Evolutionary conservation across 2,888 invertebrate species (phyloP).

Genomic region (Lordiphosa fenestrarum): DNA sequence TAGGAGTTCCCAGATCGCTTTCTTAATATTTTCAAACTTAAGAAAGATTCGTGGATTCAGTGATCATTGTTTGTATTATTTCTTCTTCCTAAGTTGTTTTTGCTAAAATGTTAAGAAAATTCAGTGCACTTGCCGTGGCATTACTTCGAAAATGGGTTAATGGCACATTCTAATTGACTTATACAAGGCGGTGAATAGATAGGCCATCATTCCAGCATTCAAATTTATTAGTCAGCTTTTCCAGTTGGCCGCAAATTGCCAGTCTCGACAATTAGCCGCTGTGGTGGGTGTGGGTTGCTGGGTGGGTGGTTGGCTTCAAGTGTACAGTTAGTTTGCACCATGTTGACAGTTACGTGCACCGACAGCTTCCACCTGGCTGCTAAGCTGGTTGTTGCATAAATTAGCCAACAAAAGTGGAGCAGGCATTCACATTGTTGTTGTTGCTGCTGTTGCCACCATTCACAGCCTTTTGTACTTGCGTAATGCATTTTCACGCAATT

Average conservation of each 20-base stretch:
- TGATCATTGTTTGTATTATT: too few relatives aligned
- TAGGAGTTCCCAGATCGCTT: too few relatives aligned
- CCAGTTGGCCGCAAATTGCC: constrained; percentile 57
- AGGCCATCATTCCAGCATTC: constrained; percentile 53
- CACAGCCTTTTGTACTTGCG: constrained; percentile 71
- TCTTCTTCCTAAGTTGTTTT: too few relatives aligned
- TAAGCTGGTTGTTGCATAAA: constrained; percentile 60
- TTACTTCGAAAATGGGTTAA: constrained; percentile 60
- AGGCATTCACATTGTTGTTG: constrained; percentile 42
- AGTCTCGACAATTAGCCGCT: constrained; percentile 67
- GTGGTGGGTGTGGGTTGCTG: constrained; percentile 39
- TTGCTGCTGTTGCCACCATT: constrained; percentile 53
- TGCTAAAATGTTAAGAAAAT: background rate
- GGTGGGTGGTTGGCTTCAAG: constrained; percentile 35
- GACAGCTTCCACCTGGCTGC: constrained; percentile 48
- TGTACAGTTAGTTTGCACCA: constrained; percentile 69
- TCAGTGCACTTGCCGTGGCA: constrained; percentile 28
- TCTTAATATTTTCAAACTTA: too few relatives aligned
- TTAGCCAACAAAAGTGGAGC: constrained; percentile 66
- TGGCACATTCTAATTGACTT: constrained; percentile 66
- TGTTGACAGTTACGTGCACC: constrained; percentile 72
- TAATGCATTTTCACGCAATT: constrained; percentile 72
- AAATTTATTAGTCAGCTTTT: constrained; percentile 63
- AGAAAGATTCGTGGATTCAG: too few relatives aligned
- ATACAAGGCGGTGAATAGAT: constrained; percentile 34